Evolutionary conservation across 2,797 vertebrate species (phyloP).

Genomic region (Morelia viridis): DNA sequence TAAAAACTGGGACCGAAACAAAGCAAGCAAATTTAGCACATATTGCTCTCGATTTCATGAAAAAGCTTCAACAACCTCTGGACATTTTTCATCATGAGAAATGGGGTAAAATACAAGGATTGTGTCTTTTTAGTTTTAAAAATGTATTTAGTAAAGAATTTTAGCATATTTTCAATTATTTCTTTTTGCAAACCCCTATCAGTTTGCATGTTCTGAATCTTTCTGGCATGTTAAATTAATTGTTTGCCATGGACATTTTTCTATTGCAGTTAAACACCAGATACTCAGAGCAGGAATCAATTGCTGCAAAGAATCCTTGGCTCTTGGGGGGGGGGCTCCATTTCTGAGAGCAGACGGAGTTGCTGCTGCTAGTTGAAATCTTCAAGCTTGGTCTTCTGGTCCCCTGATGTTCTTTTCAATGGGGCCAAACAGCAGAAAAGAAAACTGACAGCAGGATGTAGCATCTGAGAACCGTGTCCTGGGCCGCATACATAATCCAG

Average conservation of each 20-base stretch:
- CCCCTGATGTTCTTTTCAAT: conserved; percentile 2
- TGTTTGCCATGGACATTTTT: not conserved
- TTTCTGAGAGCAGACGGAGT: conserved; percentile 47
- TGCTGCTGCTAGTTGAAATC: conserved; percentile 34
- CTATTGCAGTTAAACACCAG: conserved; percentile 49
- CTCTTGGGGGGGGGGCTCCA: conserved; percentile 46
- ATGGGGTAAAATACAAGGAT: not conserved
- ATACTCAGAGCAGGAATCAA: conserved; percentile 61
- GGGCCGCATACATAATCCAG: not conserved
- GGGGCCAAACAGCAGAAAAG: conserved; percentile 24
- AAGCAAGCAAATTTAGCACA: conserved; percentile 22
- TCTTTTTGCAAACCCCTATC: not conserved
- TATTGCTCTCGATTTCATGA: conserved; percentile 33
- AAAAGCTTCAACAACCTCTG: conserved; percentile 23
- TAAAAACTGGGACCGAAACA: conserved; percentile 2
- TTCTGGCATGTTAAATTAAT: not conserved
- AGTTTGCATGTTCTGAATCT: not conserved
- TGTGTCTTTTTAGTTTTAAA: not conserved
- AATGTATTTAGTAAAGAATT: not conserved
- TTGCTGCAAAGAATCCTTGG: conserved; percentile 60
- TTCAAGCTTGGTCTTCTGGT: conserved; percentile 30
- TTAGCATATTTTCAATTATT: not conserved
- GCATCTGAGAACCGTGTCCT: conserved; percentile 30
- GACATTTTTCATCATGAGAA: conserved; percentile 20
- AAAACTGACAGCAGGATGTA: not conserved